These are phyloP conservation scores for Chaetorhynchus papuensis DNA, from an alignment of 2,113 vertebrate species.

Conservation along the genomic window DNA sequence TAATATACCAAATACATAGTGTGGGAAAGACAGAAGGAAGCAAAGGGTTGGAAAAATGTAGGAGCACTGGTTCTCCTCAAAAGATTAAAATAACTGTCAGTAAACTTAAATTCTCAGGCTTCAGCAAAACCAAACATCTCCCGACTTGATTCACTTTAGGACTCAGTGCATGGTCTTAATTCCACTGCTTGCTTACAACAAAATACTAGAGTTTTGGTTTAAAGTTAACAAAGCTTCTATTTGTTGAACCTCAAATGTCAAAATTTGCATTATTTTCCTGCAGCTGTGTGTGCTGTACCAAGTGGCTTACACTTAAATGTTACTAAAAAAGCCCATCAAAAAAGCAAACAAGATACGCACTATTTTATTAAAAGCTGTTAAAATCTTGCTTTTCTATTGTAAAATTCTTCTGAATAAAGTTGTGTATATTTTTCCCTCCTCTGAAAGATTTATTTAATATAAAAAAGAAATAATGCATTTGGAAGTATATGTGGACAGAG, in stretches of 20 bases:
- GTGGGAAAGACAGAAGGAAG: background rate
- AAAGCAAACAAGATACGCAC: background rate
- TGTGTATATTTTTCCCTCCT: background rate
- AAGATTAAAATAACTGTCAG: background rate
- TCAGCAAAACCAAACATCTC: background rate
- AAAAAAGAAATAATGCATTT: background rate
- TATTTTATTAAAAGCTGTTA: background rate
- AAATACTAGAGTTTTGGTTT: background rate
- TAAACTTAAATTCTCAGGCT: background rate
- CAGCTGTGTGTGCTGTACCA: background rate
- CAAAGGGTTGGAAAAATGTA: background rate
- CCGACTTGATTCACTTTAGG: background rate
- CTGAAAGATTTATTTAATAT: background rate
- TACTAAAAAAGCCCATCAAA: background rate
- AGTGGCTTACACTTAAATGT: background rate
- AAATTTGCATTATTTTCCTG: conserved; percentile 22
- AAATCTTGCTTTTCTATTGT: background rate
- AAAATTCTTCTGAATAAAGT: background rate
- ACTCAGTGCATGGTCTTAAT: background rate
- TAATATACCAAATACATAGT: background rate
- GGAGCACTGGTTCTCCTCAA: background rate
- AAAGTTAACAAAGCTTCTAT: conserved; percentile 25
- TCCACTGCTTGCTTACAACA: background rate
- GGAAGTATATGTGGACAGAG: background rate
- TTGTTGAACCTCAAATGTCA: conserved; percentile 12